phyloP scores from a whole-genome alignment of 2,113 vertebrate genomes.

The Recurvirostra avosetta region DNA sequence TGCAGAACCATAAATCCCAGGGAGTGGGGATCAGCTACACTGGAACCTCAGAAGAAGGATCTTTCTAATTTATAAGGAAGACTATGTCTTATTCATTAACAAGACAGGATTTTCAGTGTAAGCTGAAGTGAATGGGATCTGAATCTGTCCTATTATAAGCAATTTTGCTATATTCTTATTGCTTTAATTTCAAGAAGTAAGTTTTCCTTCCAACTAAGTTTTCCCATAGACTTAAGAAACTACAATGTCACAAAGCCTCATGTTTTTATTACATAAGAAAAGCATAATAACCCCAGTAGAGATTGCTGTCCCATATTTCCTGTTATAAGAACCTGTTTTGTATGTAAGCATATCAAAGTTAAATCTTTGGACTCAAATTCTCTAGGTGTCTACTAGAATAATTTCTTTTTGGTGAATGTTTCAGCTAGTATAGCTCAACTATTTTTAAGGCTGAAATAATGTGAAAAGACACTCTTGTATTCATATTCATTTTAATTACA shows the following conservation, averaged over 20 bases:
- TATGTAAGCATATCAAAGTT: background rate
- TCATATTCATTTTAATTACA: background rate
- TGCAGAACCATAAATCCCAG: background rate
- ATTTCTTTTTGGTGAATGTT: background rate
- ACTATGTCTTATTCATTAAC: background rate
- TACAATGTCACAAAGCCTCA: background rate
- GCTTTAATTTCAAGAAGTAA: background rate
- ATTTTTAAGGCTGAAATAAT: background rate
- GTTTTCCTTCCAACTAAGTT: background rate
- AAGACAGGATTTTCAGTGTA: background rate
- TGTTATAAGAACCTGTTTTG: background rate
- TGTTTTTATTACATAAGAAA: background rate
- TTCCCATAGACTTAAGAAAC: background rate
- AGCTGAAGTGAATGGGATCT: background rate
- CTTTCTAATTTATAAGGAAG: background rate
- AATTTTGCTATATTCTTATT: background rate
- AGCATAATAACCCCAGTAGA: background rate
- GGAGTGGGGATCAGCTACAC: background rate
- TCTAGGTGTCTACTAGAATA: background rate
- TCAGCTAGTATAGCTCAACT: background rate
- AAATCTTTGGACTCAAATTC: background rate
- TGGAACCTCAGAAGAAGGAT: background rate
- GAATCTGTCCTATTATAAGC: background rate
- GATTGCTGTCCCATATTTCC: background rate
- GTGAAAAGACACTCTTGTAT: background rate